Percentiles rank a stretch among this genome's conserved stretches.
phyloP scores from a whole-genome alignment of 2,888 invertebrate species.

The Oithona nana region DNA sequence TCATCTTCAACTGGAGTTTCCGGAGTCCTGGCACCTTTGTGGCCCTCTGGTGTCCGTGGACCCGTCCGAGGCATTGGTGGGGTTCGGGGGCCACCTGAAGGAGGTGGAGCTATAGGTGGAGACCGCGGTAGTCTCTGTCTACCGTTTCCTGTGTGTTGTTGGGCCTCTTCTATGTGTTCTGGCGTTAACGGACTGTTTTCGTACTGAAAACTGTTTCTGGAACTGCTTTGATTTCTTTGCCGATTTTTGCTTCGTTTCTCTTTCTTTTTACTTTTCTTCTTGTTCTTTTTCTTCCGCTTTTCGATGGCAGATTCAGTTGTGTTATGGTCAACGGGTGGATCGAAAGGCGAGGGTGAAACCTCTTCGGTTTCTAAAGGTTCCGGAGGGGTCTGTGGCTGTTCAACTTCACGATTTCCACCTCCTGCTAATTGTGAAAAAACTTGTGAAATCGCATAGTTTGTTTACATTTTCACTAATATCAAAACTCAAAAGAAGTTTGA shows the following conservation, averaged over 20 bases:
- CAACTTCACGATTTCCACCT: too few species aligned
- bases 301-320: too few species aligned
- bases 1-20: neutral
- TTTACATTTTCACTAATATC: too few species aligned
- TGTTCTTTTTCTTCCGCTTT: constrained; percentile 22
- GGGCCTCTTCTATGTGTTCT: constrained; percentile 18
- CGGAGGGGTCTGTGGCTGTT: neutral
- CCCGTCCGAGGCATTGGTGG: neutral
- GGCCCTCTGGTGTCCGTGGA: constrained; percentile 14
- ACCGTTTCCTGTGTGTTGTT: constrained; percentile 15
- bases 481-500: too few species aligned
- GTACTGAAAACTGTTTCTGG: neutral
- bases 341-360: neutral
- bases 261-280: constrained; percentile 33
- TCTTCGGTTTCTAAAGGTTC: neutral
- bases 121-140: neutral
- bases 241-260: constrained; percentile 42
- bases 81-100: neutral
- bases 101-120: neutral
- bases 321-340: constrained; percentile 17
- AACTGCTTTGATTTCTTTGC: constrained; percentile 1
- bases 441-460: too few species aligned
- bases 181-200: neutral
- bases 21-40: neutral
- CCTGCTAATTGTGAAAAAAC: too few species aligned